Evolutionary conservation across 2,113 vertebrate species (phyloP).

Genomic region (Prochilodus magdalenae): DNA sequence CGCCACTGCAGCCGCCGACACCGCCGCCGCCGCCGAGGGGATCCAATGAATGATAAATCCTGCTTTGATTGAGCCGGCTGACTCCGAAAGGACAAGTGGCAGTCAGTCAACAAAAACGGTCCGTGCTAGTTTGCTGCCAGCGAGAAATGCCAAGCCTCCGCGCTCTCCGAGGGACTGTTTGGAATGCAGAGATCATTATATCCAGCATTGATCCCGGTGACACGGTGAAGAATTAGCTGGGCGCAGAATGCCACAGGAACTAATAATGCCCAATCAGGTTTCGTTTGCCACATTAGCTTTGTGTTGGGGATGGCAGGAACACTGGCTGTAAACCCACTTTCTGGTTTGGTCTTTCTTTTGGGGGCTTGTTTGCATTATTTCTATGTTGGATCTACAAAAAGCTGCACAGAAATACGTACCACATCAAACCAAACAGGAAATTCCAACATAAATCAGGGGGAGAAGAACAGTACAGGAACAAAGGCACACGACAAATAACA

Average conservation of each 20-base stretch:
- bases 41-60: constrained; percentile 60
- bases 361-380: constrained; percentile 39
- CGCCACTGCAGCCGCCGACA: too few relatives aligned
- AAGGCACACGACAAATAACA: constrained; percentile 62
- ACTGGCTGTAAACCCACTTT: constrained; percentile 74
- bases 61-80: constrained; percentile 63
- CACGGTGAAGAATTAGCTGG: constrained; percentile 67
- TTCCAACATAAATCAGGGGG: constrained; percentile 62
- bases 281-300: constrained; percentile 55
- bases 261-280: constrained; percentile 64
- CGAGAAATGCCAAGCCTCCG: constrained; percentile 55
- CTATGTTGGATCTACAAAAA: constrained; percentile 71
- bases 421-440: constrained; percentile 72
- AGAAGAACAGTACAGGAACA: constrained; percentile 65
- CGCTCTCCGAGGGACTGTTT: constrained; percentile 57
- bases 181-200: constrained; percentile 66
- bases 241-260: constrained; percentile 66
- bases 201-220: constrained; percentile 67
- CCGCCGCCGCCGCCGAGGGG: constrained; percentile 5
- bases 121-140: constrained; percentile 48
- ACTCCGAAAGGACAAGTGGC: constrained; percentile 59
- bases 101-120: constrained; percentile 60
- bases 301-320: constrained; percentile 75
- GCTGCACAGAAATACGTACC: constrained; percentile 69
- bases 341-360: constrained; percentile 58